These are phyloP conservation scores for Pan paniscus DNA, from an alignment of 2,113 vertebrate genomes.

Conservation along the genomic window DNA sequence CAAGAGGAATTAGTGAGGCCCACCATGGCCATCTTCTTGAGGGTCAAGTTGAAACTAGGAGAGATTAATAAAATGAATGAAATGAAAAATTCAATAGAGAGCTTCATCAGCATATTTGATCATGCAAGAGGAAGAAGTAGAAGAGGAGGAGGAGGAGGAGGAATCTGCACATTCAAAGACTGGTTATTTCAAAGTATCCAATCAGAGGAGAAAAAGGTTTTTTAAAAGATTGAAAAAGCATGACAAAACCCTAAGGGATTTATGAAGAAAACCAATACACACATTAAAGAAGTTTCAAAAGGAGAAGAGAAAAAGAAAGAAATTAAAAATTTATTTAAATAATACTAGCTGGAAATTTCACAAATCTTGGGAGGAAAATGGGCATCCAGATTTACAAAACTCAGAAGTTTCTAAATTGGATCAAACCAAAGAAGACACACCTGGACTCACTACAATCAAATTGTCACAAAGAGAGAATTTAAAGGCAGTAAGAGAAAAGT, in stretches of 20 bases:
- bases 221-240: neutral
- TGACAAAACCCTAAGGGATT: neutral
- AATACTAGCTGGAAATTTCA: neutral
- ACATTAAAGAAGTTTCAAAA: no score
- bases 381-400: neutral
- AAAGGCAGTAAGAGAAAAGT: neutral
- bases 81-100: neutral
- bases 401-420: neutral
- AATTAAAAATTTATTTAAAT: neutral
- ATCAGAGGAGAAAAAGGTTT: neutral
- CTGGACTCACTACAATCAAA: neutral
- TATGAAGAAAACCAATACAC: neutral
- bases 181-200: neutral
- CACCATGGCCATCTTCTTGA: no score
- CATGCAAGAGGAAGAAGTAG: neutral
- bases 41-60: no score
- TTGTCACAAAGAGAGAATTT: neutral
- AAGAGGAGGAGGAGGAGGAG: no score
- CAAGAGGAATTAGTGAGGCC: no score
- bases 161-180: neutral
- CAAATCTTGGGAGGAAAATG: neutral
- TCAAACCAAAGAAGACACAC: neutral
- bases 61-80: neutral
- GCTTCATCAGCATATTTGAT: neutral
- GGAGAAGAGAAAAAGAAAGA: neutral